These are phyloP conservation scores for Ecliptopera silaceata DNA, from an alignment of 2,888 invertebrate species.

Conservation along the genomic window DNA sequence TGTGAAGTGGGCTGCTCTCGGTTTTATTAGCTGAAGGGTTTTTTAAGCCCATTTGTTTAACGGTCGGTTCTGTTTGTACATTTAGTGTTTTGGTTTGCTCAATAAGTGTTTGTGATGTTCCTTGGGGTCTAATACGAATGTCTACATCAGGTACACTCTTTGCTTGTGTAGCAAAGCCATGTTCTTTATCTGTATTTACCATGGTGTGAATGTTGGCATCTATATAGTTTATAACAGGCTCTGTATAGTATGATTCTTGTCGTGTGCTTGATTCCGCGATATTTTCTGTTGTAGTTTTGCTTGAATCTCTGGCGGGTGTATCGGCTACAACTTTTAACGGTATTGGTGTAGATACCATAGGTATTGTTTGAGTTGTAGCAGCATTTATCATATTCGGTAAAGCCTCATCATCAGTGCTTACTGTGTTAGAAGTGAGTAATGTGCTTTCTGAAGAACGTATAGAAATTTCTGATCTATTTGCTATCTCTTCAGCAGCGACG, in stretches of 20 bases:
- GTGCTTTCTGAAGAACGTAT: neutral
- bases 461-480: neutral
- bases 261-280: neutral
- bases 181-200: neutral
- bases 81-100: neutral
- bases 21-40: neutral
- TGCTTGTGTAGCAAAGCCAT: neutral
- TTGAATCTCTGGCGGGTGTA: neutral
- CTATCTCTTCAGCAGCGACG: neutral
- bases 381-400: neutral
- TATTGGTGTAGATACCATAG: neutral
- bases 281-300: neutral
- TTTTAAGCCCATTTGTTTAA: neutral
- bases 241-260: neutral
- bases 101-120: neutral
- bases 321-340: neutral
- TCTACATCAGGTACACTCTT: neutral
- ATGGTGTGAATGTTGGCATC: neutral
- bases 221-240: neutral
- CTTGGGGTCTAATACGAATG: neutral
- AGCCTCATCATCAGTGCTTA: neutral
- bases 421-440: neutral
- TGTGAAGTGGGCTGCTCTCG: neutral
- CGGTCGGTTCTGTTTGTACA: too few relatives aligned
- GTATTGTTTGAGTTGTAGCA: neutral